Conservation (phyloP, 2,888 invertebrate genomes). For the Eudasyphora cyanicolor region DNA sequence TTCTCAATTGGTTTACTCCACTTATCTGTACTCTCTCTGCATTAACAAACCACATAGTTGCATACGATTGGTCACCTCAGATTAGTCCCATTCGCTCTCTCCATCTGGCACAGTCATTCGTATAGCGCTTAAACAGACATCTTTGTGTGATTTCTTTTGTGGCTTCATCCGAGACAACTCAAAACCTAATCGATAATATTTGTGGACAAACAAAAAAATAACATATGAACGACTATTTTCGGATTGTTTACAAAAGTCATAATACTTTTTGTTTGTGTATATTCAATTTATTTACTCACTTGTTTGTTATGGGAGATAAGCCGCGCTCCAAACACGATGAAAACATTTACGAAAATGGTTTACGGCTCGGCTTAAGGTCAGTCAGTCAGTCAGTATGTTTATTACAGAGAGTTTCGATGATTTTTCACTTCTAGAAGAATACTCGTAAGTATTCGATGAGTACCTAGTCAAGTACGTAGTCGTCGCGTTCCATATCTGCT, state of each 20-base stretch:
- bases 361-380: conserved; percentile 59
- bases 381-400: conserved; percentile 48
- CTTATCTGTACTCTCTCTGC: no score
- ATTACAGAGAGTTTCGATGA: background rate
- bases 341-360: background rate
- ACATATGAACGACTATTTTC: conserved; percentile 23
- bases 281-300: background rate
- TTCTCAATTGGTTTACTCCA: no score
- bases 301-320: conserved; percentile 24
- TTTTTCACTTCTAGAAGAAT: background rate
- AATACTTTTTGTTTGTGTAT: conserved; percentile 1
- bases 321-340: background rate
- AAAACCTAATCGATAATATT: conserved; percentile 50
- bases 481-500: conserved; percentile 9
- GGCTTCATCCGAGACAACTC: background rate
- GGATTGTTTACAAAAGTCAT: conserved; percentile 23
- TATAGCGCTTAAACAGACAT: no score
- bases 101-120: no score
- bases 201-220: conserved; percentile 34
- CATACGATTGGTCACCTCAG: no score
- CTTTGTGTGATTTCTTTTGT: no score
- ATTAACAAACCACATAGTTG: no score
- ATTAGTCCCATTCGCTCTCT: no score
- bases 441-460: no score
- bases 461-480: no score